phyloP scores from a whole-genome alignment of 2,113 vertebrate genomes.

The Panthera uncia region DNA sequence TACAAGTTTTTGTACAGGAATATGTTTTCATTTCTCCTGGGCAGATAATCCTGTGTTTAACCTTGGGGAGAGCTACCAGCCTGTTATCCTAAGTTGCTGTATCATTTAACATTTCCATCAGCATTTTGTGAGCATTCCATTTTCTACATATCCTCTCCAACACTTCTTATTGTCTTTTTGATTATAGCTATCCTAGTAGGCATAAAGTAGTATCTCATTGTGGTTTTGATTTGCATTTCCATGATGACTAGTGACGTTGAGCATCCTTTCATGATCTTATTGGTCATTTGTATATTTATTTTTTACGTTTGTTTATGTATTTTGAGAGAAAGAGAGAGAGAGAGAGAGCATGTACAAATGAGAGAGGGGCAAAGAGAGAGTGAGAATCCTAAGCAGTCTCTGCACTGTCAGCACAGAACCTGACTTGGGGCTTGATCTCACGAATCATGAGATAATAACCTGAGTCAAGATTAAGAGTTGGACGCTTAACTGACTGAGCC shows the following conservation, averaged over 20 bases:
- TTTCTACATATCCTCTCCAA: neutral
- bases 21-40: neutral
- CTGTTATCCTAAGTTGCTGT: neutral
- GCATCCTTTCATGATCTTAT: neutral
- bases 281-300: neutral
- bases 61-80: neutral
- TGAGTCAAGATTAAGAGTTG: too few relatives aligned
- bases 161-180: neutral
- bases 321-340: too few relatives aligned
- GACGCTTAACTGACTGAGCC: too few relatives aligned
- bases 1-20: neutral
- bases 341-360: too few relatives aligned
- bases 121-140: neutral
- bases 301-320: too few relatives aligned
- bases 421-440: too few relatives aligned
- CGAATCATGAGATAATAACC: too few relatives aligned
- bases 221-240: neutral
- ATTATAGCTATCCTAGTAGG: neutral
- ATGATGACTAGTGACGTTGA: neutral
- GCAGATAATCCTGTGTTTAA: neutral
- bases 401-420: too few relatives aligned
- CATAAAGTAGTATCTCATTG: neutral
- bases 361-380: too few relatives aligned
- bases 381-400: too few relatives aligned
- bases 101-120: neutral